A percentile compares a stretch with the other conserved stretches of the same genome.
Evolutionary conservation across 1,140 invertebrate genomes (phyloP).

Genomic region (Lordiphosa stackelbergi): DNA sequence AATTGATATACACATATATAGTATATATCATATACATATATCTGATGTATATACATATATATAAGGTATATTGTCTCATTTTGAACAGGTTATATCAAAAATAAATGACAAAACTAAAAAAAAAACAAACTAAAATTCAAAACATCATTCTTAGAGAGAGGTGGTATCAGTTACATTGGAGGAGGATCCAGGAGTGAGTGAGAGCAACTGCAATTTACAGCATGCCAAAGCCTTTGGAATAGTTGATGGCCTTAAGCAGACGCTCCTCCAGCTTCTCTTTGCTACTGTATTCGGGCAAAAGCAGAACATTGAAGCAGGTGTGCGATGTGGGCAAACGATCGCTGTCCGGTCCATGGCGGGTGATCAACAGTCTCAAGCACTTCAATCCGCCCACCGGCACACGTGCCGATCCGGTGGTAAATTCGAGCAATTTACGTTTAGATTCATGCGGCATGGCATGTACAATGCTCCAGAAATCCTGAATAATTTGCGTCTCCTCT

Average conservation of each 20-base stretch:
- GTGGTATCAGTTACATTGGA: constrained; percentile 67
- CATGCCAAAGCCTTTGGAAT: constrained; percentile 92
- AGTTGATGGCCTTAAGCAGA: constrained; percentile 93
- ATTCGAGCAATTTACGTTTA: constrained; percentile 94
- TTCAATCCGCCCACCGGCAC: constrained; percentile 96
- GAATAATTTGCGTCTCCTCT: constrained; percentile 88
- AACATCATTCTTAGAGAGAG: constrained; percentile 40
- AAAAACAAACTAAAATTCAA: constrained; percentile 54
- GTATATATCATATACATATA: constrained; percentile 15
- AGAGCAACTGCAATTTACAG: constrained; percentile 79
- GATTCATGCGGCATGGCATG: constrained; percentile 88
- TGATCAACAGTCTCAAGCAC: constrained; percentile 89
- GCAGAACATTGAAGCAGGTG: constrained; percentile 97
- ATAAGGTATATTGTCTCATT: constrained; percentile 56
- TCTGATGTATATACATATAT: constrained; percentile 30
- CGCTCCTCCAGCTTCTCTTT: constrained; percentile 91
- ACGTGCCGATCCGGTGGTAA: constrained; percentile 95
- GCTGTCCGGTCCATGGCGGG: constrained; percentile 87
- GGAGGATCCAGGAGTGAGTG: constrained; percentile 27
- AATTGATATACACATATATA: too few relatives aligned
- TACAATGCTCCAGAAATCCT: constrained; percentile 97
- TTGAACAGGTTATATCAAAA: constrained; percentile 70
- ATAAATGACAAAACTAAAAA: constrained; percentile 64
- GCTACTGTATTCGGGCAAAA: constrained; percentile 92
- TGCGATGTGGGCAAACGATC: constrained; percentile 90